Evolutionary conservation across 2,888 invertebrate genomes (phyloP).

Genomic region (Phrixothrix hirtus): DNA sequence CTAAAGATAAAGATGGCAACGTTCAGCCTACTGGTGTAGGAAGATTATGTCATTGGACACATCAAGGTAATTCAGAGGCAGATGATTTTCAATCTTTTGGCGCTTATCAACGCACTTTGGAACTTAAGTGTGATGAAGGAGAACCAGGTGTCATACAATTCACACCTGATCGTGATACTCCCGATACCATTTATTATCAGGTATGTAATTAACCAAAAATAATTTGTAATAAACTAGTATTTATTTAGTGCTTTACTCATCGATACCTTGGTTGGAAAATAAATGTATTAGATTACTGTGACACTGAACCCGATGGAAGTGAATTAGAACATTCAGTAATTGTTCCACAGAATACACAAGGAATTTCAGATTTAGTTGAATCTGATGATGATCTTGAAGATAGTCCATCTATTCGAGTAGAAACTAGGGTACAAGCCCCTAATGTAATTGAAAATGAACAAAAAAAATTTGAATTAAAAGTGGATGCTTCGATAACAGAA

Average conservation of each 20-base stretch:
- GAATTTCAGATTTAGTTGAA: slow-evolving; percentile 36
- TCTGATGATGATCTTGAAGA: slow-evolving; percentile 58
- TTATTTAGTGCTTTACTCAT: slow-evolving; percentile 85
- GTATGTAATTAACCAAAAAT: slow-evolving; percentile 54
- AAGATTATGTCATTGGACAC: slow-evolving; percentile 86
- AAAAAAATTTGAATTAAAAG: slow-evolving; percentile 19
- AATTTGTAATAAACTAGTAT: too few relatives aligned
- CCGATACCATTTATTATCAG: slow-evolving; percentile 92
- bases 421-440: slow-evolving; percentile 55
- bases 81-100: slow-evolving; percentile 88
- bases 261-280: slow-evolving; percentile 96
- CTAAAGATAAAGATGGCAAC: slow-evolving; percentile 69
- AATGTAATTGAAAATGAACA: slow-evolving; percentile 32
- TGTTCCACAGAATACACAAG: slow-evolving; percentile 40
- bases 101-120: slow-evolving; percentile 83
- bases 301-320: slow-evolving; percentile 60
- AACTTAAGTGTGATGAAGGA: slow-evolving; percentile 81
- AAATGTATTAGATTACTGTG: slow-evolving; percentile 83
- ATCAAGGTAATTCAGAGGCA: slow-evolving; percentile 72
- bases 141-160: slow-evolving; percentile 84
- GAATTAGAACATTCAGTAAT: slow-evolving; percentile 58
- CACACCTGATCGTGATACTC: slow-evolving; percentile 84
- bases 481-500: slow-evolving; percentile 29
- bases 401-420: slow-evolving; percentile 67
- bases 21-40: slow-evolving; percentile 78